Conservation (phyloP, 2,797 vertebrate genomes). For the Pipistrellus pygmaeus region DNA sequence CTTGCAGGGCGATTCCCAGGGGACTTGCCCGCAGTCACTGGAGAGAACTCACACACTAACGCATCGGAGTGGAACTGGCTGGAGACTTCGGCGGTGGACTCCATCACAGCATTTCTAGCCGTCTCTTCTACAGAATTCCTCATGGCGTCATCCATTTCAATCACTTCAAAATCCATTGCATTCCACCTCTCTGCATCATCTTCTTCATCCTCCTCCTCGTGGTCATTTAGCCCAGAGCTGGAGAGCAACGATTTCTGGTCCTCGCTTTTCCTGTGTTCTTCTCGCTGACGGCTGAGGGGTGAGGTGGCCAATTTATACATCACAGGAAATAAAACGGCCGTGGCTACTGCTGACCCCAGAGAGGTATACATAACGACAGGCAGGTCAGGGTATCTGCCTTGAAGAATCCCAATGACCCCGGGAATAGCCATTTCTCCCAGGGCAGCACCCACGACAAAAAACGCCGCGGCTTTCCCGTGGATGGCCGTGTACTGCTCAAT, state of each 20-base stretch:
- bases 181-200: slow-evolving; percentile 91
- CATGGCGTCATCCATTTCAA: slow-evolving; percentile 91
- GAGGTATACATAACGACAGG: slow-evolving; percentile 93
- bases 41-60: not conserved
- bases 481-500: slow-evolving; percentile 95
- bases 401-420: slow-evolving; percentile 89
- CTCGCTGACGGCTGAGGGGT: slow-evolving; percentile 66
- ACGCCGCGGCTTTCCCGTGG: slow-evolving; percentile 89
- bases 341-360: slow-evolving; percentile 88
- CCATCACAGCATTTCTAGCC: slow-evolving; percentile 47
- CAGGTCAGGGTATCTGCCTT: slow-evolving; percentile 86
- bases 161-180: slow-evolving; percentile 93
- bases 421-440: slow-evolving; percentile 97
- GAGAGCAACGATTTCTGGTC: slow-evolving; percentile 90
- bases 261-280: slow-evolving; percentile 86
- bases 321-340: slow-evolving; percentile 92
- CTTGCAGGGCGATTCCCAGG: slow-evolving; percentile 83
- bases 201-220: slow-evolving; percentile 88
- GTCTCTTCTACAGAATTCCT: slow-evolving; percentile 84
- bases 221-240: slow-evolving; percentile 83
- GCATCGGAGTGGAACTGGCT: not conserved
- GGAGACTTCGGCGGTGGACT: not conserved
- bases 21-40: slow-evolving; percentile 75
- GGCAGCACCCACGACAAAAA: slow-evolving; percentile 93
- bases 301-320: slow-evolving; percentile 93